A percentile compares a stretch with the other conserved stretches of the same genome.
phyloP scores from a whole-genome alignment of 2,888 invertebrate species.

The Zaprionus obscuricornis region DNA sequence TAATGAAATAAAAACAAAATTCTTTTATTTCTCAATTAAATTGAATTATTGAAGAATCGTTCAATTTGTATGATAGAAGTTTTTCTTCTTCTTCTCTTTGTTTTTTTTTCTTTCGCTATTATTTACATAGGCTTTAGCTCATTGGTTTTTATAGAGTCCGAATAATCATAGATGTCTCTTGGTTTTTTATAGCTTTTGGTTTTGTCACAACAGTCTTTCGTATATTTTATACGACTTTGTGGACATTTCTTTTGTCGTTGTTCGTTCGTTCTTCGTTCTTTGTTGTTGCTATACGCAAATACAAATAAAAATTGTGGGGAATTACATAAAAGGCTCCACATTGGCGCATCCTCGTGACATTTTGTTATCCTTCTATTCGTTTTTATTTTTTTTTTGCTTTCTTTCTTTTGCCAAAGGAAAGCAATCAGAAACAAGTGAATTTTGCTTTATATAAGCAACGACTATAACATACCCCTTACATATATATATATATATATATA shows the following conservation, averaged over 20 bases:
- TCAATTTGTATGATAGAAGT: conserved; percentile 26
- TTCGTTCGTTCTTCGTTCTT: too few species aligned
- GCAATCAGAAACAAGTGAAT: conserved; percentile 33
- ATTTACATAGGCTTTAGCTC: conserved; percentile 25
- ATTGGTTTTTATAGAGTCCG: conserved; percentile 21
- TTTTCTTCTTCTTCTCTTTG: too few species aligned
- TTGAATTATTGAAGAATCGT: conserved; percentile 10
- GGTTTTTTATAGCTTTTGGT: conserved; percentile 17
- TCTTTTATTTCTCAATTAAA: not conserved
- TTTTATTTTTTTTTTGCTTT: too few species aligned
- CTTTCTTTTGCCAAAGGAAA: conserved; percentile 42
- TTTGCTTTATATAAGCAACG: not conserved
- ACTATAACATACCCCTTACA: conserved; percentile 23
- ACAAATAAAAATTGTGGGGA: conserved; percentile 65
- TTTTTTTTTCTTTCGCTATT: too few species aligned
- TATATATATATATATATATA: not conserved
- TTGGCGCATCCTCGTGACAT: conserved; percentile 73
- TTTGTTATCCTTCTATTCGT: conserved; percentile 75
- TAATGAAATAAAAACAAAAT: not conserved
- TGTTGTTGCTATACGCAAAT: conserved; percentile 25
- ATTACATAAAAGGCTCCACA: conserved; percentile 75
- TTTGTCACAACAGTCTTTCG: too few species aligned
- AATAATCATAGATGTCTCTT: conserved; percentile 1
- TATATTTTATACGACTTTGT: too few species aligned
- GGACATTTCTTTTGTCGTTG: too few species aligned